A percentile compares a stretch with the other conserved stretches of the same genome.
Evolutionary conservation across 2,113 vertebrate genomes (phyloP).

Genomic region (Myanophis thanlyinensis): DNA sequence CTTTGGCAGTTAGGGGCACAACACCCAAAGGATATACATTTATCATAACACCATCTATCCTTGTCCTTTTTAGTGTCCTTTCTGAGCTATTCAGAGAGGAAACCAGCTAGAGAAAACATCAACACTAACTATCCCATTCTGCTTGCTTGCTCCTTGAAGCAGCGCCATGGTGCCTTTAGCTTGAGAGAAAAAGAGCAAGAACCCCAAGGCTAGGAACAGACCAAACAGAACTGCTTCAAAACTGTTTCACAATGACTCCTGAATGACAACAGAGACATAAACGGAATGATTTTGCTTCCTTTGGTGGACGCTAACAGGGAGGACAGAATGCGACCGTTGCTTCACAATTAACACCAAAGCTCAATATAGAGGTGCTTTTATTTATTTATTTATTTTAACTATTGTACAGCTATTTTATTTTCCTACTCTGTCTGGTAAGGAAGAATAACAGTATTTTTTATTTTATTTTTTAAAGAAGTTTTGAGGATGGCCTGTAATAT

Average conservation of each 20-base stretch:
- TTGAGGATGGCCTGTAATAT: neutral
- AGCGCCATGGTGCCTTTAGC: neutral
- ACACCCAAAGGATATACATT: neutral
- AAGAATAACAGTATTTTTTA: neutral
- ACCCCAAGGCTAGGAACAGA: neutral
- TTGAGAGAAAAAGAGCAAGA: neutral
- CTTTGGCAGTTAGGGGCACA: neutral
- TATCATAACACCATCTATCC: neutral
- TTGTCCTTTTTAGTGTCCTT: neutral
- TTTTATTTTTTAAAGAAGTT: no score
- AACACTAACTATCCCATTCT: neutral
- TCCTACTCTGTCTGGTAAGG: neutral
- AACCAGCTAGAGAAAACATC: neutral
- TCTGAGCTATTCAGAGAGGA: neutral
- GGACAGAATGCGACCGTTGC: neutral
- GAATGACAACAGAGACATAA: neutral
- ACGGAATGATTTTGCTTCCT: neutral
- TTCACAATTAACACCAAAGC: neutral
- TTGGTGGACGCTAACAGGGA: neutral
- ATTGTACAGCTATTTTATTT: neutral
- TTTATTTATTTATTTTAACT: neutral
- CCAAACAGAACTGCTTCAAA: neutral
- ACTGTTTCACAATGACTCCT: neutral
- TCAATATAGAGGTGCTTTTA: neutral
- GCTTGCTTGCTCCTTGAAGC: neutral